Base-by-base conservation (phyloP, 1,140 invertebrate species). In the Littorina saxatilis region DNA sequence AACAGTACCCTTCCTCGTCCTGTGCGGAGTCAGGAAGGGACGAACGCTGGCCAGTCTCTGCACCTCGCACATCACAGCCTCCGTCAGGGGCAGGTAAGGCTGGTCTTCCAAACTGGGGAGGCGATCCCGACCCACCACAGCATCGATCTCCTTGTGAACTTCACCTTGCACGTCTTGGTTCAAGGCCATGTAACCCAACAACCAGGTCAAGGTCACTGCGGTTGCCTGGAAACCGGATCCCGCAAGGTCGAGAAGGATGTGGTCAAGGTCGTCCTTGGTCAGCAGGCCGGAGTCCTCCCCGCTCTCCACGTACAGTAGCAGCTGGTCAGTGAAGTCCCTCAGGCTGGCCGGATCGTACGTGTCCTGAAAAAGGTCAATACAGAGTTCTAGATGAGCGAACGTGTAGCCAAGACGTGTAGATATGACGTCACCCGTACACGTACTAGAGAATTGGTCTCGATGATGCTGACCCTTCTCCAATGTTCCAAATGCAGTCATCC, bases 171-270 rank as follows among this genome's bases (percentile, higher is more conserved):
- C 94, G 11, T 95, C 92, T 20, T 95, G 95, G 93, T 97, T 92
- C 20, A 94, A 90, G 0, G 96, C 96, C 94, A 98, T 95, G 84
- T 96, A 96, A 4, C 98, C 92, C 20, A 98, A 91, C 85, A 97
- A 96, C 98, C 98, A 99, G 23, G 95, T 94, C 17, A 98, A 88
- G 0, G 97, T 96, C 0, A 96, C 95, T 37, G 97, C 92, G 0
- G 96, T 96, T 0, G 97, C 98, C 89, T 98, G 97, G 43, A 96
- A 94, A 0, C 97, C 97, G 40, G 97, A 96, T 0, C 97, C 97
- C 87, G 96, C 96, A 77, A 98, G 93, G 92, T 99, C 97, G 17
- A 90, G 75, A 29, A 90, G 74, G 23, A 90, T 72, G 74, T 81
- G 82, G 61, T 88, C 86, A 40, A 89, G 85, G 40, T 90, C 88